Conservation (phyloP, 2,113 vertebrate genomes). For the Cheirogaleus medius region DNA sequence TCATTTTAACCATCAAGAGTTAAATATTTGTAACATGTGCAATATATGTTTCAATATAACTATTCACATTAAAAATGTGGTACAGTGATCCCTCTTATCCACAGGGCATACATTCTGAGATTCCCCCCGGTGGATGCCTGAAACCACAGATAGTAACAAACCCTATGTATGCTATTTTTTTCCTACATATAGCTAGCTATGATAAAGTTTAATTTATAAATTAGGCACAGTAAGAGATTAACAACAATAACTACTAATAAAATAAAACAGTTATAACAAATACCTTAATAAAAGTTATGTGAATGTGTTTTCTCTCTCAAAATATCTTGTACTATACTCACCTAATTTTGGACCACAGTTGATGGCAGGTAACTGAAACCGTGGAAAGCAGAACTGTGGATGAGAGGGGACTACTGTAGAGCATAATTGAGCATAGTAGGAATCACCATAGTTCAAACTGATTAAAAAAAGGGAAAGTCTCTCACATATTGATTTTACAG, state of each 20-base stretch:
- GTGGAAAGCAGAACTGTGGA: neutral
- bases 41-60: neutral
- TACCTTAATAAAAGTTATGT: neutral
- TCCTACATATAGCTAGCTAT: neutral
- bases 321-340: neutral
- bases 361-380: neutral
- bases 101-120: neutral
- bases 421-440: neutral
- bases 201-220: neutral
- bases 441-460: neutral
- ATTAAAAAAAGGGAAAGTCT: neutral
- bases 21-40: neutral
- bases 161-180: neutral
- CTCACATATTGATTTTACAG: neutral
- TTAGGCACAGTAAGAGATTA: neutral
- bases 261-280: neutral
- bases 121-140: neutral
- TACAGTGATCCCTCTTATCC: neutral
- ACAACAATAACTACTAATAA: neutral
- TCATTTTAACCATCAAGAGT: neutral
- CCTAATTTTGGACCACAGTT: neutral
- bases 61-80: neutral
- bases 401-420: neutral
- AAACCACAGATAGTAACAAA: neutral
- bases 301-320: neutral